These are phyloP conservation scores for Diplodus puntazzo DNA, from an alignment of 2,797 vertebrate genomes.

Conservation along the genomic window DNA sequence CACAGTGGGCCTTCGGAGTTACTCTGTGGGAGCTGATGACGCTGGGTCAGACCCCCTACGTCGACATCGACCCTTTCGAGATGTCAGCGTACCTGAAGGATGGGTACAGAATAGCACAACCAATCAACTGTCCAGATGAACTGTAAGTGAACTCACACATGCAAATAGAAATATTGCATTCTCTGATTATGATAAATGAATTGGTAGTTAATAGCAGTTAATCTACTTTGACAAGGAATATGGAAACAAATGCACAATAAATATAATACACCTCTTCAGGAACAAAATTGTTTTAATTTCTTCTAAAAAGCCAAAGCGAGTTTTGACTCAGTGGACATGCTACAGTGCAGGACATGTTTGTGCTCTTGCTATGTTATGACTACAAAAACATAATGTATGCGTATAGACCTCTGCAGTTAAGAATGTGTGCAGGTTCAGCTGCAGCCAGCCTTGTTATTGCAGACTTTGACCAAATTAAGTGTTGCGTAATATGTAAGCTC, in stretches of 20 bases:
- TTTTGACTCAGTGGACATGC: background rate
- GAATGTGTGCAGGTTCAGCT: constrained; percentile 8
- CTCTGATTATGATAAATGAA: background rate
- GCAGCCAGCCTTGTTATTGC: constrained; percentile 27
- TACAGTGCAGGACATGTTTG: background rate
- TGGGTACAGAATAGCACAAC: constrained; percentile 98
- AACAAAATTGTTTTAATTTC: background rate
- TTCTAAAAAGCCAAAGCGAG: background rate
- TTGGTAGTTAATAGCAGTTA: background rate
- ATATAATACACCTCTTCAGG: background rate
- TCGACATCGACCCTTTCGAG: constrained; percentile 99
- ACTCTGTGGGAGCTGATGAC: constrained; percentile 99
- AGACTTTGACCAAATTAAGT: constrained; percentile 19
- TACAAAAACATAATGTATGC: background rate
- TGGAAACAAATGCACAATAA: background rate
- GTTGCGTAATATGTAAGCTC: background rate
- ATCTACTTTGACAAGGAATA: background rate
- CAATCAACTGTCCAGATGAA: constrained; percentile 99
- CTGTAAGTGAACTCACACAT: constrained; percentile 86
- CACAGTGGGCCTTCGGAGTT: constrained; percentile 98
- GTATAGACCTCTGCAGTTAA: background rate
- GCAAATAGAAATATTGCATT: constrained; percentile 2
- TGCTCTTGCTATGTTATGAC: background rate
- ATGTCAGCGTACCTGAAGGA: constrained; percentile 99
- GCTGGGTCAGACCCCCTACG: constrained; percentile 97